A percentile compares a stretch with the other conserved stretches of the same genome.
These are phyloP conservation scores for Nemotelus nigrinus DNA, from an alignment of 2,888 invertebrate species.

Conservation along the genomic window DNA sequence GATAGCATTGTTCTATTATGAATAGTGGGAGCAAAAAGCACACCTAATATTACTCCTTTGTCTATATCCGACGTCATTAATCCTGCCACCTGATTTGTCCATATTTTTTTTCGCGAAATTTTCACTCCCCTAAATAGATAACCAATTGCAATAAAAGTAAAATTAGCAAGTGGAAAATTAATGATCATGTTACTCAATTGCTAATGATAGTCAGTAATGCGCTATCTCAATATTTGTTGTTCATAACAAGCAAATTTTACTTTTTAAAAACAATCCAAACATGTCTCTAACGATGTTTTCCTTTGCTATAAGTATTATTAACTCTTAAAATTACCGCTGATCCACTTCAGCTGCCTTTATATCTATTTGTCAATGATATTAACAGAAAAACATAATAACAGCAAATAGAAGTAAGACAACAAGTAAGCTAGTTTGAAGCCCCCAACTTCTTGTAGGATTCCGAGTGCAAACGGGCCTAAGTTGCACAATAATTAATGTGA, in stretches of 20 bases:
- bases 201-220: neutral
- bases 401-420: conserved; percentile 43
- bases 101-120: neutral
- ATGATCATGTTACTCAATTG: conserved; percentile 14
- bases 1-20: too few relatives aligned
- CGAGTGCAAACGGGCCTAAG: conserved; percentile 38
- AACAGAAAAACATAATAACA: conserved; percentile 39
- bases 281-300: conserved; percentile 43
- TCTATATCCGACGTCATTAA: too few relatives aligned
- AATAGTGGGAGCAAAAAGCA: too few relatives aligned
- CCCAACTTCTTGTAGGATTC: conserved; percentile 52
- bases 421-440: conserved; percentile 49
- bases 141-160: neutral
- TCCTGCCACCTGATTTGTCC: too few relatives aligned
- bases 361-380: conserved; percentile 46
- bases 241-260: conserved; percentile 37
- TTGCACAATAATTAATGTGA: conserved; percentile 25
- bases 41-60: too few relatives aligned
- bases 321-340: conserved; percentile 44
- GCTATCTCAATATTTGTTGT: conserved; percentile 23
- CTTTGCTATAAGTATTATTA: conserved; percentile 41
- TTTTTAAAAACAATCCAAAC: conserved; percentile 39
- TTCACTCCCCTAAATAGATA: neutral
- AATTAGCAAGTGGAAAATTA: neutral
- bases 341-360: conserved; percentile 44